Percentiles rank a stretch among this genome's conserved stretches.
Evolutionary conservation across 2,888 invertebrate genomes (phyloP).

Genomic region (Erpobdella octoculata): DNA sequence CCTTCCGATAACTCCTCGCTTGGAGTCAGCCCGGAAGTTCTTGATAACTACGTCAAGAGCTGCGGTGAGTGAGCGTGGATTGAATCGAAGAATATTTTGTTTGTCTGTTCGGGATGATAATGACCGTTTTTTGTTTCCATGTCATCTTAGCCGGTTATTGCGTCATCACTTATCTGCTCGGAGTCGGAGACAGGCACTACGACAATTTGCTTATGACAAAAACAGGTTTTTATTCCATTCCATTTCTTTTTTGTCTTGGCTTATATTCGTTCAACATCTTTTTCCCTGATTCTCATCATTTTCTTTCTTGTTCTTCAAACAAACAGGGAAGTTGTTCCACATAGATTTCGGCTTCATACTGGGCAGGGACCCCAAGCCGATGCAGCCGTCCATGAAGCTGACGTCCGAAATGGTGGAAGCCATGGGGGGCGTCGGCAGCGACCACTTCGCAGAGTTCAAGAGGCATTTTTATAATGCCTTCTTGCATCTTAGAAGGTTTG

Average conservation of each 20-base stretch:
- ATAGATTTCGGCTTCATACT: constrained; percentile 83
- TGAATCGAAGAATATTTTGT: neutral
- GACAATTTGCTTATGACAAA: constrained; percentile 89
- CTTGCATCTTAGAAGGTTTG: constrained; percentile 74
- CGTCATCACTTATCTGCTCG: constrained; percentile 91
- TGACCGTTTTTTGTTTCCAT: neutral
- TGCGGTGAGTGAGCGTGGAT: constrained; percentile 61
- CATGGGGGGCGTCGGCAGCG: constrained; percentile 59
- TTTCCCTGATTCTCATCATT: neutral
- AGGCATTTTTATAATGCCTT: constrained; percentile 88
- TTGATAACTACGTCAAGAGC: constrained; percentile 82
- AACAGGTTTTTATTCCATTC: constrained; percentile 58
- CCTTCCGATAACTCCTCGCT: constrained; percentile 79
- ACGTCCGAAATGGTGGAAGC: constrained; percentile 97
- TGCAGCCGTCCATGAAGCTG: constrained; percentile 97
- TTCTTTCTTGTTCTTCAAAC: neutral
- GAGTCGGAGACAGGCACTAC: constrained; percentile 92
- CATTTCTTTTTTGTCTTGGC: neutral
- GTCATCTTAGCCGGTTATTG: constrained; percentile 79
- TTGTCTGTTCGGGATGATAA: neutral
- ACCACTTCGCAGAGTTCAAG: constrained; percentile 85
- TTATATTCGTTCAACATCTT: neutral
- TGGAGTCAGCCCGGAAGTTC: constrained; percentile 82
- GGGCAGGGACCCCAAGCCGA: constrained; percentile 93
- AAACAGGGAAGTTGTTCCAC: constrained; percentile 48